Percentiles rank a stretch among this genome's conserved stretches.
phyloP scores from a whole-genome alignment of 2,888 invertebrate genomes.

The Melieria crassipennis region DNA sequence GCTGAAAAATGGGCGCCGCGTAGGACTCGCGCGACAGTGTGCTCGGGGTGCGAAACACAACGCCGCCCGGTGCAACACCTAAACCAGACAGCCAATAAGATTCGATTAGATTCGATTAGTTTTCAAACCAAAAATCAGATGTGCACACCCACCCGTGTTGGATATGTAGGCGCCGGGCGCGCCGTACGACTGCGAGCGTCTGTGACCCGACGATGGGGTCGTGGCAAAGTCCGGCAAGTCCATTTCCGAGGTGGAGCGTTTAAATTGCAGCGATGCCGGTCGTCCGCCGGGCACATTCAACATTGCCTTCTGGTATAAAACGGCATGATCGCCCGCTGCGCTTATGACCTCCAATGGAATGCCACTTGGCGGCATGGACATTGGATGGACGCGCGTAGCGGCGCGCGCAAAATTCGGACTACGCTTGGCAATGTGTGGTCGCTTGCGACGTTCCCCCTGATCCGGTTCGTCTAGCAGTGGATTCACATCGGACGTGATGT shows the following conservation, averaged over 20 bases:
- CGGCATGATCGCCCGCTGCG: conserved; percentile 6
- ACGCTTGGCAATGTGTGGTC: conserved; percentile 59
- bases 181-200: conserved; percentile 64
- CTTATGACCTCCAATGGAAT: conserved; percentile 30
- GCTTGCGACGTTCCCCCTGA: conserved; percentile 55
- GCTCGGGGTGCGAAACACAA: conserved; percentile 55
- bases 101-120: background rate
- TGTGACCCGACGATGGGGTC: conserved; percentile 49
- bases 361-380: conserved; percentile 31
- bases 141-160: conserved; percentile 42
- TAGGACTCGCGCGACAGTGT: conserved; percentile 61
- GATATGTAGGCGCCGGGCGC: conserved; percentile 55
- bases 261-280: conserved; percentile 57
- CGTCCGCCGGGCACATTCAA: conserved; percentile 45
- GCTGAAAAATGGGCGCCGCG: conserved; percentile 61
- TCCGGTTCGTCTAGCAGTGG: conserved; percentile 52
- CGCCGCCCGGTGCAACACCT: conserved; percentile 14
- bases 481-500: conserved; percentile 56
- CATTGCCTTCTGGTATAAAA: conserved; percentile 9
- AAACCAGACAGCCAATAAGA: background rate
- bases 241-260: conserved; percentile 62
- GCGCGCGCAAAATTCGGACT: conserved; percentile 59
- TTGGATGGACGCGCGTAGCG: conserved; percentile 50
- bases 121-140: background rate
- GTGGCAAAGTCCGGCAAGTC: conserved; percentile 53